Evolutionary conservation across 2,113 vertebrate genomes (phyloP).

Genomic region (Taxidea taxus): DNA sequence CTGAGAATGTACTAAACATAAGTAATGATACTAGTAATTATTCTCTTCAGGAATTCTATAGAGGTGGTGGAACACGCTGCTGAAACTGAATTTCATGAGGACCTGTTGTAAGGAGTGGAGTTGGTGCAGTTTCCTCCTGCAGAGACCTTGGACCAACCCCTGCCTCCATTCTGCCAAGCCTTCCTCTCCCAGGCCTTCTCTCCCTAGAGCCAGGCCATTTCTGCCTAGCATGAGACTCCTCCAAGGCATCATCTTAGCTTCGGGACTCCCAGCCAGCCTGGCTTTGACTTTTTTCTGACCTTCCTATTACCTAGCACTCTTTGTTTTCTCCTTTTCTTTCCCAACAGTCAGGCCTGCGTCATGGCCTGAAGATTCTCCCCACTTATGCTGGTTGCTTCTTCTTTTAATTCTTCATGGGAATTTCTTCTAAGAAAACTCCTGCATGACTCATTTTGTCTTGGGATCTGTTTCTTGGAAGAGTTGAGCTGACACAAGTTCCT

Average conservation of each 20-base stretch:
- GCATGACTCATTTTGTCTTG: background rate
- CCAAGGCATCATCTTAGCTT: background rate
- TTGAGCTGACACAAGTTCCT: background rate
- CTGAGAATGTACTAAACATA: background rate
- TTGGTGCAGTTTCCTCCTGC: background rate
- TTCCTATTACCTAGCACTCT: background rate
- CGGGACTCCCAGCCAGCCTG: background rate
- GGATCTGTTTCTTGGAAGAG: background rate
- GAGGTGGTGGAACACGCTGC: background rate
- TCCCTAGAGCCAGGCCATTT: background rate
- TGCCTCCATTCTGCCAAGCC: background rate
- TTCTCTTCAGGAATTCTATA: background rate
- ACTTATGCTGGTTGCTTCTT: background rate
- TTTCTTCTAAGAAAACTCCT: background rate
- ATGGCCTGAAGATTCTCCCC: background rate
- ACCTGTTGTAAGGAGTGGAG: background rate
- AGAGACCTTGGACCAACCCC: background rate
- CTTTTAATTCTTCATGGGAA: background rate
- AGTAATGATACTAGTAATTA: background rate
- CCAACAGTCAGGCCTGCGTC: background rate
- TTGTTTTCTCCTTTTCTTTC: background rate
- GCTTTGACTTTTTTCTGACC: background rate
- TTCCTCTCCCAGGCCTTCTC: background rate
- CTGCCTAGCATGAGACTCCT: fast-evolving
- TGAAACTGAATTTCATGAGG: background rate